Evolutionary conservation across 1,140 invertebrate genomes (phyloP).

Genomic region (Cecropterus lyciades): DNA sequence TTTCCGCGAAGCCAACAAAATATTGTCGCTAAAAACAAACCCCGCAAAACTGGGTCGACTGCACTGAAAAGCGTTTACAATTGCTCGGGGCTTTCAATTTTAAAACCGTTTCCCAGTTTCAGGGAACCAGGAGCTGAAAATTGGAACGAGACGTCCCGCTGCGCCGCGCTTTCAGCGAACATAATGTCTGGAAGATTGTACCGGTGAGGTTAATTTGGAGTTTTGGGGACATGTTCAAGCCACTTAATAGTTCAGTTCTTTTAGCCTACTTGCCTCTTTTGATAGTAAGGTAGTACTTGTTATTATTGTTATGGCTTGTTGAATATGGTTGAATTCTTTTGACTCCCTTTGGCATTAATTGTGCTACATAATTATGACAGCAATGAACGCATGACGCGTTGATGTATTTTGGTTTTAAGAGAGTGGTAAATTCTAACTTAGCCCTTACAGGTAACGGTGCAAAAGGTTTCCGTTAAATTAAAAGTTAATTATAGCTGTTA

Average conservation of each 20-base stretch:
- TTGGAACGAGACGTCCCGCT: constrained; percentile 14
- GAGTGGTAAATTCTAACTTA: no score
- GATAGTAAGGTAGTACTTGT: neutral
- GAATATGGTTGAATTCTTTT: no score
- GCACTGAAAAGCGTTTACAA: constrained; percentile 16
- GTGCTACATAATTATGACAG: no score
- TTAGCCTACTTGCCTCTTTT: neutral
- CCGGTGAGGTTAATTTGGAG: neutral
- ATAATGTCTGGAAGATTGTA: constrained; percentile 5
- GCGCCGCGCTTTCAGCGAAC: neutral
- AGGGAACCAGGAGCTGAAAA: constrained; percentile 16
- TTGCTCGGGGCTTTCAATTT: constrained; percentile 15
- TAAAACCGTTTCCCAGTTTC: constrained; percentile 16
- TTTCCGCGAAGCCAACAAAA: neutral
- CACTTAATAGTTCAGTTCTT: neutral
- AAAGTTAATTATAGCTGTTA: no score
- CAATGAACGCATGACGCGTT: no score
- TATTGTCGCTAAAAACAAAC: constrained; percentile 1
- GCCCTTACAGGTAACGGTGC: no score
- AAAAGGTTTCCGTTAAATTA: no score
- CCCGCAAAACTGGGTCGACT: constrained; percentile 10
- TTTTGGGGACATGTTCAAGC: neutral
- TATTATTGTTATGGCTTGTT: no score
- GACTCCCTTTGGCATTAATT: no score
- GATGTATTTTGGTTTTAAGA: no score